Conservation (phyloP, 2,113 vertebrate genomes). For the Campylomormyrus numenius region DNA sequence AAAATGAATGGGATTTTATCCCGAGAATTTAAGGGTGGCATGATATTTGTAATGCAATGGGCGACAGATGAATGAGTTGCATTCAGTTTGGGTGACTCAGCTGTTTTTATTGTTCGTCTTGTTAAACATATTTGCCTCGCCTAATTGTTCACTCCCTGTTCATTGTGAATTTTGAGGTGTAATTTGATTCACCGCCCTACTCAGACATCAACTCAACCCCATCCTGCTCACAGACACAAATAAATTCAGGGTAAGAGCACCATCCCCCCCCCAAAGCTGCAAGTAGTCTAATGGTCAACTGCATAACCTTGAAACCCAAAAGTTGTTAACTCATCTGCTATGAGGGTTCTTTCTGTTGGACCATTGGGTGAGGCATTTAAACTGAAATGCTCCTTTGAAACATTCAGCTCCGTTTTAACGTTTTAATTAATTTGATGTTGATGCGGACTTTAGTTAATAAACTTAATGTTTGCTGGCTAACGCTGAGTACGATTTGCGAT, state of each 20-base stretch:
- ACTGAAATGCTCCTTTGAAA: background rate
- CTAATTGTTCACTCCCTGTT: constrained; percentile 14
- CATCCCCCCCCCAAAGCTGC: background rate
- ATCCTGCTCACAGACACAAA: background rate
- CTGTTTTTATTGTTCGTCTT: constrained; percentile 14
- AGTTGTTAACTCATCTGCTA: background rate
- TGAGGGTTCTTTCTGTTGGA: background rate
- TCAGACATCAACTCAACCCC: background rate
- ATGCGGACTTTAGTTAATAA: background rate
- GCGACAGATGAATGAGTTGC: background rate
- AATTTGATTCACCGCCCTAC: background rate
- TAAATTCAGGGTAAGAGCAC: background rate
- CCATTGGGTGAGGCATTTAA: background rate
- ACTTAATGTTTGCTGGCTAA: background rate
- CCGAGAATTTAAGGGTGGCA: background rate
- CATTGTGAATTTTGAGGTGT: background rate
- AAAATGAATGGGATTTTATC: background rate
- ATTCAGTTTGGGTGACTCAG: constrained; percentile 6
- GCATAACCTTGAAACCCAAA: background rate
- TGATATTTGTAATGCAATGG: background rate
- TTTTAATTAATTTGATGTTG: background rate
- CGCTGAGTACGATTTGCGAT: background rate
- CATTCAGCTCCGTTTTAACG: background rate
- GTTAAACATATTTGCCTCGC: constrained; percentile 14
- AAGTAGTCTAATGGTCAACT: background rate